These are phyloP conservation scores for Agelastica alni DNA, from an alignment of 2,888 invertebrate species.

Conservation along the genomic window DNA sequence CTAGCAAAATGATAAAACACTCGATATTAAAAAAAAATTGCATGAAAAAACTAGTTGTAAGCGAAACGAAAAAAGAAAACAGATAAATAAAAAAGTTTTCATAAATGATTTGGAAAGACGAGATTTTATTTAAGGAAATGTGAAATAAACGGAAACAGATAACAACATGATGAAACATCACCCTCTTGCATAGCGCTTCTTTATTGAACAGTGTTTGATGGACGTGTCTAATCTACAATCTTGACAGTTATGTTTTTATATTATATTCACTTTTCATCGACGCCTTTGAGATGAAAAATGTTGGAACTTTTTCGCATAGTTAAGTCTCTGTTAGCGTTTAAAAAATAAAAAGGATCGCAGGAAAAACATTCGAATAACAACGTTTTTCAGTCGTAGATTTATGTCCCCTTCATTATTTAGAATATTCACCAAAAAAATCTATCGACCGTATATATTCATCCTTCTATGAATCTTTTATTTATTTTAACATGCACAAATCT, in stretches of 20 bases:
- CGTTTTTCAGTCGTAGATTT: no score
- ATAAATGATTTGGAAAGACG: constrained; percentile 15
- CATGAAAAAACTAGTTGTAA: no score
- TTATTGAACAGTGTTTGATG: constrained; percentile 24
- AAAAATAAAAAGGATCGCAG: neutral
- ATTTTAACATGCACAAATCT: no score
- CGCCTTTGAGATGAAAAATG: constrained; percentile 26
- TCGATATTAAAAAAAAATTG: no score
- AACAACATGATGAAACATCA: constrained; percentile 25
- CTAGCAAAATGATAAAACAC: no score
- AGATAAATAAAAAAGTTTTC: constrained; percentile 6
- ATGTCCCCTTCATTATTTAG: no score
- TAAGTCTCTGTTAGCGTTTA: constrained; percentile 6
- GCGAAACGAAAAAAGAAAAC: no score
- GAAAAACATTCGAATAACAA: no score
- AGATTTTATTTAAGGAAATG: constrained; percentile 16
- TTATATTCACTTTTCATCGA: constrained; percentile 25
- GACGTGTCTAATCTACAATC: constrained; percentile 29
- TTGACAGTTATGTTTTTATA: constrained; percentile 31
- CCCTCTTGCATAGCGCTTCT: constrained; percentile 24
- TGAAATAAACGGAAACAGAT: constrained; percentile 20
- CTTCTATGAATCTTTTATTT: no score
- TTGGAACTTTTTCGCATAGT: constrained; percentile 18
- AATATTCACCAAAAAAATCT: no score
- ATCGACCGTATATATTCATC: no score